phyloP scores from a whole-genome alignment of 2,888 invertebrate genomes.

The Ptilodon capucinus region DNA sequence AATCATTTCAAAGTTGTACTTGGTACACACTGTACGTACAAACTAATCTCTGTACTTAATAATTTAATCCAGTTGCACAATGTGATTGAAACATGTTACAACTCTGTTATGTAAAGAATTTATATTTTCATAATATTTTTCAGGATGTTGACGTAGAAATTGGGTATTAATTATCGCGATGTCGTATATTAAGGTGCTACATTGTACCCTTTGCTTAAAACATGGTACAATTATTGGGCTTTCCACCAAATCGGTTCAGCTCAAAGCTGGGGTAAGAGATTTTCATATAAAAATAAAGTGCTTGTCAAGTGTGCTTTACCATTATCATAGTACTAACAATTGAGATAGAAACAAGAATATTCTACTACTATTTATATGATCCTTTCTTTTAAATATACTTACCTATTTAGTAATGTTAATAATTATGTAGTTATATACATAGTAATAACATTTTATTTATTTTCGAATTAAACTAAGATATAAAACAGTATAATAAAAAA shows the following conservation, averaged over 20 bases:
- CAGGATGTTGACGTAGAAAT: conserved; percentile 63
- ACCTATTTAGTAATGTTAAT: no score
- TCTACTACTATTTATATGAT: no score
- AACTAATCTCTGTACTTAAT: background rate
- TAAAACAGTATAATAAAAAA: no score
- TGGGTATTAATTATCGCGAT: conserved; percentile 38
- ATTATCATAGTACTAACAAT: no score
- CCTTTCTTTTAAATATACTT: no score
- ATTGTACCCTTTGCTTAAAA: conserved; percentile 66
- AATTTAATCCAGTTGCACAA: background rate
- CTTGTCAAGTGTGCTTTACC: no score
- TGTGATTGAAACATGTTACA: background rate
- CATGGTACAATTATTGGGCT: conserved; percentile 51
- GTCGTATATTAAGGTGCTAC: conserved; percentile 70
- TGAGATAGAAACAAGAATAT: no score
- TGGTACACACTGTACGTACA: background rate
- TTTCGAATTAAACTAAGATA: no score
- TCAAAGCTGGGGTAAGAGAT: conserved; percentile 61
- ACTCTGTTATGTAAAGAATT: background rate
- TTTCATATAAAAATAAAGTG: no score
- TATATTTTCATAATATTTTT: conserved; percentile 30
- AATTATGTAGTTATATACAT: no score
- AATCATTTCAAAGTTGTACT: background rate
- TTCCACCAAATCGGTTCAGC: conserved; percentile 54
- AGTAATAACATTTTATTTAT: no score